Evolutionary conservation across 2,888 invertebrate genomes (phyloP).

Genomic region (Saturnia pavonia): DNA sequence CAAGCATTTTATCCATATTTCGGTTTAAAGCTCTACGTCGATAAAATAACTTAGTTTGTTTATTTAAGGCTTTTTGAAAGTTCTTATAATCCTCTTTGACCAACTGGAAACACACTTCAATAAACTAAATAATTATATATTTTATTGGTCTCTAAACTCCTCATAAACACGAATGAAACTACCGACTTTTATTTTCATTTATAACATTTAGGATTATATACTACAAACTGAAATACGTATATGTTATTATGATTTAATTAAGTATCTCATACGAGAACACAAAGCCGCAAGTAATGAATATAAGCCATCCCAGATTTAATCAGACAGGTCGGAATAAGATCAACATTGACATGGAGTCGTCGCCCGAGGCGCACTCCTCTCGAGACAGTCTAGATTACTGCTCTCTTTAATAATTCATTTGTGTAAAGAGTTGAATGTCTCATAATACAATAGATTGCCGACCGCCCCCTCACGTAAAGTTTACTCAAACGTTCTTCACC

Average conservation of each 20-base stretch:
- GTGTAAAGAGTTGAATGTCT: constrained; percentile 71
- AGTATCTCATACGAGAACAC: constrained; percentile 56
- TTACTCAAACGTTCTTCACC: constrained; percentile 49
- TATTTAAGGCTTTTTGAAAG: too few species aligned
- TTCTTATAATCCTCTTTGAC: too few species aligned
- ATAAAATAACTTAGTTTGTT: too few species aligned
- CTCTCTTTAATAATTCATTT: constrained; percentile 72
- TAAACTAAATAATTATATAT: background rate
- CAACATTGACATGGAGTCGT: constrained; percentile 61
- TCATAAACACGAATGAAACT: background rate
- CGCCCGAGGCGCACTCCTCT: constrained; percentile 29
- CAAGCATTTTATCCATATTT: too few species aligned
- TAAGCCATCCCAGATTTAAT: constrained; percentile 53
- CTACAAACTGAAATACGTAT: constrained; percentile 30
- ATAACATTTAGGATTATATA: constrained; percentile 26
- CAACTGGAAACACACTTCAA: background rate
- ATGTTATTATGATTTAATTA: constrained; percentile 66
- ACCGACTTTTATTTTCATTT: background rate
- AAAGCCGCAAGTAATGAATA: constrained; percentile 46
- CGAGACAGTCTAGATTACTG: constrained; percentile 62
- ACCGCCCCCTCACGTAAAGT: constrained; percentile 54
- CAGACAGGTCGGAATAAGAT: constrained; percentile 61
- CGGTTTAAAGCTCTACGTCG: too few species aligned
- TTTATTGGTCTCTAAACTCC: background rate
- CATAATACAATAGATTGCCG: constrained; percentile 45